Evolutionary conservation across 2,797 vertebrate species (phyloP), one percentile per base, ranked within the genome.

Genomic region (Coregonus ussuriensis): DNA sequence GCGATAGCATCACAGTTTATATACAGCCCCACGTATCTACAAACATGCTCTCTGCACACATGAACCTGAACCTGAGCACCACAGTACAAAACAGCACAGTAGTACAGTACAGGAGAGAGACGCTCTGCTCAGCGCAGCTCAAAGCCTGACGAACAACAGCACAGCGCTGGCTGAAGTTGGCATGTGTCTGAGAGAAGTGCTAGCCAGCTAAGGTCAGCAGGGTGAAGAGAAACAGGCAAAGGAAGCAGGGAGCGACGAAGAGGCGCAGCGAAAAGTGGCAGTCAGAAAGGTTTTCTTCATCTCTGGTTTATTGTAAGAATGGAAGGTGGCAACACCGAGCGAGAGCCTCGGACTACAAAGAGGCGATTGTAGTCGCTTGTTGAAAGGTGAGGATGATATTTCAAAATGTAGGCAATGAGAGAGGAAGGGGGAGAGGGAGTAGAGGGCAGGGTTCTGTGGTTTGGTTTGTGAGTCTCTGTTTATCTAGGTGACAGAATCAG

Each of bases 401-500:
- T 85, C 77, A 83, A 84, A 83, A 82, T 79, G 83, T 81, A 79
- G 75, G 81, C 4, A n/a, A 56, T 35, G 67, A 69, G 35, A 33
- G 65, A 71, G 51, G 37, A 33, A n/a, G 53, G 66, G 56, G 63
- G 54, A 65, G 78, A 67, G 75, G 65, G 33, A 6, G 70, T 25
- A 75, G 68, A 37, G 51, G 79, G 83, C 59, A 74, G 82, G 81
- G 81, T 81, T 33, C 66, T 18, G 66, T 3, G 56, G 16, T 56
- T 65, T 41, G 65, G 37, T 7, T 25, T 25, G 25, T 59, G 73
- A 72, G 51, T 13, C 35, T 16, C 41, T 83, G 79, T 82, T 81
- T 85, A 84, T 85, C 77, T 79, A 79, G 74, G 82, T 73, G 75
- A 85, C 77, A 74, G 81, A 80, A 77, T 79, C 78, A 77, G 68